Percentiles rank a stretch among this genome's conserved stretches.
Conservation (phyloP, 2,888 invertebrate species). For the Diplazon laetatorius region DNA sequence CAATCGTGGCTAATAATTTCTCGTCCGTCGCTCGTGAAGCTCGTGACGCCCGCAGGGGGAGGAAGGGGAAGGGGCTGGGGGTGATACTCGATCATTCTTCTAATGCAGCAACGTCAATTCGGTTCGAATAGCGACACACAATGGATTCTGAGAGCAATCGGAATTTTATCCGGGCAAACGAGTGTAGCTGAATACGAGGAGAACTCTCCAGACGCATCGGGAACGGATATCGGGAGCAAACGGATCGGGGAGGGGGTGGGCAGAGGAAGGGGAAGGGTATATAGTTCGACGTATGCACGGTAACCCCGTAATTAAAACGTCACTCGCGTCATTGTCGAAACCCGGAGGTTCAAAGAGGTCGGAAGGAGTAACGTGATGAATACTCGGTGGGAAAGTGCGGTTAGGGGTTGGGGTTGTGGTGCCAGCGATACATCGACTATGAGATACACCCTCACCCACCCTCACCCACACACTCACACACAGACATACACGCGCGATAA, state of each 20-base stretch:
- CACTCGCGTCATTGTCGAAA: slow-evolving; percentile 34
- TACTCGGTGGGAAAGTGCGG: not conserved
- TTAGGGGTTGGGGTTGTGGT: not conserved
- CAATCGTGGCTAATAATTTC: too few species aligned
- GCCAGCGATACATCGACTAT: not conserved
- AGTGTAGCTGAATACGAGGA: slow-evolving; percentile 6
- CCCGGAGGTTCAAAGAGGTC: slow-evolving; percentile 25
- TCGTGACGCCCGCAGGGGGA: too few species aligned
- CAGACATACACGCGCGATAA: not conserved
- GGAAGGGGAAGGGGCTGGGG: too few species aligned
- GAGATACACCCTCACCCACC: too few species aligned
- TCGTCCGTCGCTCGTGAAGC: too few species aligned
- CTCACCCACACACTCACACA: too few species aligned
- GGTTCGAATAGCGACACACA: not conserved
- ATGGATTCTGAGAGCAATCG: not conserved
- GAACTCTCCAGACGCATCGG: slow-evolving; percentile 13
- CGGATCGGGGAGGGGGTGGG: too few species aligned
- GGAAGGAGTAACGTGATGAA: slow-evolving; percentile 21
- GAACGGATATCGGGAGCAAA: slow-evolving; percentile 9
- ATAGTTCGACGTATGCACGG: not conserved
- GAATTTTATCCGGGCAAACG: not conserved
- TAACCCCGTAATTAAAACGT: slow-evolving; percentile 36
- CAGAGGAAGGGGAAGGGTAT: too few species aligned
- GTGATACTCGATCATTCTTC: not conserved
- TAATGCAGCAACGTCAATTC: not conserved